Conservation (phyloP, 2,888 invertebrate genomes). For the Metopia argyrocephala region DNA sequence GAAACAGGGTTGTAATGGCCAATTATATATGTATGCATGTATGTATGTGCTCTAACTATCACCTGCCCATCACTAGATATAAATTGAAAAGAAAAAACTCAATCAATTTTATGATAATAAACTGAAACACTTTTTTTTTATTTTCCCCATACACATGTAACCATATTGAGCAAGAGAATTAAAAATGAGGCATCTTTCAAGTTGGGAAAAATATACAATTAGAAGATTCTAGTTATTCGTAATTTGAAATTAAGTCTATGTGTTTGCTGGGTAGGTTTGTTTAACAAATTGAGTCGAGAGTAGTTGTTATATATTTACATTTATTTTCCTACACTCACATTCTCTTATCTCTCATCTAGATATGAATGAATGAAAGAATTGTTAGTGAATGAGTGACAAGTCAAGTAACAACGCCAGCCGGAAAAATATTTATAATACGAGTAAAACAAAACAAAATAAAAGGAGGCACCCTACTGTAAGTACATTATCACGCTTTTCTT, state of each 20-base stretch:
- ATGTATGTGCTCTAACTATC: too few species aligned
- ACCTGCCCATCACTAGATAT: too few species aligned
- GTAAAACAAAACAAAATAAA: slow-evolving; percentile 7
- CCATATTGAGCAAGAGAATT: too few species aligned
- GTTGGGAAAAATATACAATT: too few species aligned
- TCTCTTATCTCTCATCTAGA: slow-evolving; percentile 1
- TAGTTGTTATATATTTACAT: background rate
- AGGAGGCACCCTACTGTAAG: background rate
- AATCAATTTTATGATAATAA: too few species aligned
- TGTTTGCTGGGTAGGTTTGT: background rate
- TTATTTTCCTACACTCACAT: slow-evolving; percentile 8
- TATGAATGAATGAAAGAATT: background rate
- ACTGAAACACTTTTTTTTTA: too few species aligned
- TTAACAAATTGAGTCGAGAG: slow-evolving; percentile 36
- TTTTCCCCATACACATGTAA: too few species aligned
- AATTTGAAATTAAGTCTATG: background rate
- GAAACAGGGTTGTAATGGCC: too few species aligned
- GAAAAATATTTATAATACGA: slow-evolving; percentile 49
- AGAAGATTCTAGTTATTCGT: too few species aligned
- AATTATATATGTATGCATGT: background rate
- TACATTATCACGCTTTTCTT: background rate
- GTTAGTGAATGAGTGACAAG: slow-evolving; percentile 49
- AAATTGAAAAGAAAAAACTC: too few species aligned
- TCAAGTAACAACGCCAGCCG: slow-evolving; percentile 54
- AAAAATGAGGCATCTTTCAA: too few species aligned